phyloP scores from a whole-genome alignment of 2,888 invertebrate genomes.

The Pantelozetes paolii region DNA sequence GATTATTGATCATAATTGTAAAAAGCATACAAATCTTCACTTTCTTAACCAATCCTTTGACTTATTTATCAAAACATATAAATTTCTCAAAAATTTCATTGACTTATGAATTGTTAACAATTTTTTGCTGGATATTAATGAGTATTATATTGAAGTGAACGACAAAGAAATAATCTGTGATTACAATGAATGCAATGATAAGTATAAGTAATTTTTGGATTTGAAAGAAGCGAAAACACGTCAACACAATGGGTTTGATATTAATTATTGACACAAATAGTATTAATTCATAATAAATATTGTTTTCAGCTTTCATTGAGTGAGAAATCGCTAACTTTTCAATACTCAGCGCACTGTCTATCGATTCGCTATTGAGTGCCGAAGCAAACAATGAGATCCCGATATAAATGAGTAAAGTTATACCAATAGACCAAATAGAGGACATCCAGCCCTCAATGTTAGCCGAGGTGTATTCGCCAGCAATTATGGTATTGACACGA shows the following conservation, averaged over 20 bases:
- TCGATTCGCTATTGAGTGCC: background rate
- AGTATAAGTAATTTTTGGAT: background rate
- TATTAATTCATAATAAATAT: background rate
- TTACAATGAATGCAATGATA: background rate
- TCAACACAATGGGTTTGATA: background rate
- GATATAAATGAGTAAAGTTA: conserved; percentile 3
- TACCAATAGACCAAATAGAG: conserved; percentile 19
- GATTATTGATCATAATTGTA: no score
- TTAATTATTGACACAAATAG: background rate
- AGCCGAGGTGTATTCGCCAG: conserved; percentile 6
- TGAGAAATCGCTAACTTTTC: background rate
- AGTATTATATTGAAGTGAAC: background rate
- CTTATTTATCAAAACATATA: no score
- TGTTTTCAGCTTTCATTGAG: background rate
- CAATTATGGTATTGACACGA: background rate
- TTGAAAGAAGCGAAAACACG: background rate
- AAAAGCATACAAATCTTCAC: background rate
- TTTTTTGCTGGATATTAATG: background rate
- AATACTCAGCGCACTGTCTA: background rate
- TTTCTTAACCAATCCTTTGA: no score
- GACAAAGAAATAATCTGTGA: conserved; percentile 20
- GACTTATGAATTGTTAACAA: background rate
- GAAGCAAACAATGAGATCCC: background rate
- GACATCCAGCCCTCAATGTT: conserved; percentile 9
- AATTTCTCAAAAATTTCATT: no score